A percentile compares a stretch with the other conserved stretches of the same genome.
Conservation (phyloP, 2,113 vertebrate species). For the Xenotilapia flavipinnis region DNA sequence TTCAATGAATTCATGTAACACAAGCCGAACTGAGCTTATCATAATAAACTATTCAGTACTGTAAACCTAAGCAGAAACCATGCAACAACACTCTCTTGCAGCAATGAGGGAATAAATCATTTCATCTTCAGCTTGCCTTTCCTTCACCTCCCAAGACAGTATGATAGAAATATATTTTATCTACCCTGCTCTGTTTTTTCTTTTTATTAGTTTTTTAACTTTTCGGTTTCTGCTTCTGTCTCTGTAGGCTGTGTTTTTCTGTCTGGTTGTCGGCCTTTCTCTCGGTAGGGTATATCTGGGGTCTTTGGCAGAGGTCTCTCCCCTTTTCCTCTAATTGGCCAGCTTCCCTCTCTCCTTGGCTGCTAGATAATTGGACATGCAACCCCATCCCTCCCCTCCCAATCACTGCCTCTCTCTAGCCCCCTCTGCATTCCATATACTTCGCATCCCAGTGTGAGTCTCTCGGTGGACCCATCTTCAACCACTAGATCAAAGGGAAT, state of each 20-base stretch:
- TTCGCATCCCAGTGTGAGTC: constrained; percentile 31
- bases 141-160: neutral
- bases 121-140: neutral
- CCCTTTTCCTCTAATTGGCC: constrained; percentile 64
- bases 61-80: neutral
- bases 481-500: constrained; percentile 69
- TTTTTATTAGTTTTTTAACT: neutral
- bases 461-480: constrained; percentile 51
- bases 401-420: constrained; percentile 30
- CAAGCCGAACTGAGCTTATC: neutral
- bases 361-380: constrained; percentile 63
- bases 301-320: constrained; percentile 30
- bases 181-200: neutral
- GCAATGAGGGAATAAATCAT: neutral
- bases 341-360: constrained; percentile 34
- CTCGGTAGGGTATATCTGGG: constrained; percentile 1
- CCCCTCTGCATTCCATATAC: constrained; percentile 43
- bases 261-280: constrained; percentile 1
- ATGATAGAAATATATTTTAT: neutral
- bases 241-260: neutral
- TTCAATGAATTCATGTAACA: neutral
- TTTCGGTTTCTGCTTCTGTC: neutral
- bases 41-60: neutral
- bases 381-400: constrained; percentile 39
- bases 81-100: neutral